Evolutionary conservation across 2,113 vertebrate species (phyloP).

Genomic region (Neopipo cinnamomea): DNA sequence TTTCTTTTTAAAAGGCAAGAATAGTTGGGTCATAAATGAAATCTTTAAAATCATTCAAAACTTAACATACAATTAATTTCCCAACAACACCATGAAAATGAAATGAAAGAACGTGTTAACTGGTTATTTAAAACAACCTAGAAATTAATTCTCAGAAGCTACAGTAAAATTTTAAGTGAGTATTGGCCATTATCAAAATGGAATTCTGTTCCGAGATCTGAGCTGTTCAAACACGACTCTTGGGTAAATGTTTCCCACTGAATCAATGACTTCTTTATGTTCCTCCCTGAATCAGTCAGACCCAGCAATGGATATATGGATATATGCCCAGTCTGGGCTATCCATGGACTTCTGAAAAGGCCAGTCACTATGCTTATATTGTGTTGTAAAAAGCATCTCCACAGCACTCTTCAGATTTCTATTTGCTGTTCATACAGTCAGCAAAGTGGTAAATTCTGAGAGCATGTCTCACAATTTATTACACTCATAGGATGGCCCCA

Average conservation of each 20-base stretch:
- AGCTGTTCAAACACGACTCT: neutral
- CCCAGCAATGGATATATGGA: no score
- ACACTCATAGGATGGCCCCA: neutral
- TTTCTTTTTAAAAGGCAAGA: neutral
- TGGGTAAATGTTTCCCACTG: neutral
- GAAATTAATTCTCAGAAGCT: neutral
- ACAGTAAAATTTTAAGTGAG: neutral
- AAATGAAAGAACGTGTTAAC: neutral
- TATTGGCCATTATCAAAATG: neutral
- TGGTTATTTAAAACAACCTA: neutral
- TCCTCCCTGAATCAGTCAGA: neutral
- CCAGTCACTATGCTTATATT: neutral
- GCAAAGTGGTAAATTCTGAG: neutral
- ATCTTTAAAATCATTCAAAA: neutral
- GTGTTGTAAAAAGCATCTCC: neutral
- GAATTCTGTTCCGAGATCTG: neutral
- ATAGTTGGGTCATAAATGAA: neutral
- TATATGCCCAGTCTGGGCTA: neutral
- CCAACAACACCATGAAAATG: neutral
- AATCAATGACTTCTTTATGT: neutral
- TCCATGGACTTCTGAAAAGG: neutral
- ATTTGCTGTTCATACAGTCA: neutral
- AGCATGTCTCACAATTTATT: neutral
- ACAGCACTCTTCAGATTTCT: neutral
- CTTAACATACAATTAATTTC: slow-evolving; percentile 8